phyloP scores from a whole-genome alignment of 2,113 vertebrate species.

The Orientallactaga bullata region DNA sequence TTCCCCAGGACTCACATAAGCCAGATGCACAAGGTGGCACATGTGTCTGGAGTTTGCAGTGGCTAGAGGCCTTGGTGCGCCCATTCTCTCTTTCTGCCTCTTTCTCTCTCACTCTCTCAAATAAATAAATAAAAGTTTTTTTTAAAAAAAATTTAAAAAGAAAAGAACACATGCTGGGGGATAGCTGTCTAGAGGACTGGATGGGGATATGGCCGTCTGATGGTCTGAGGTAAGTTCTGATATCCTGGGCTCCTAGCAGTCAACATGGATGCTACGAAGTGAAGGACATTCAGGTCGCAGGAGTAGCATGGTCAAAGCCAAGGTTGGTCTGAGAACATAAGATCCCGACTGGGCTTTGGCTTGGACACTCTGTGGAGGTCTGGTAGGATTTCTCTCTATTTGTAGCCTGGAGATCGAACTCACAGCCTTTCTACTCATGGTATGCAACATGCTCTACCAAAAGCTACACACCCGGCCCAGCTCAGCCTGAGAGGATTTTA shows the following conservation, averaged over 20 bases:
- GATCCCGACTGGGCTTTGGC: not conserved
- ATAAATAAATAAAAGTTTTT: too few species aligned
- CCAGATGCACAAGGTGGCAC: too few species aligned
- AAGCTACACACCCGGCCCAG: not conserved
- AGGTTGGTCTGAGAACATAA: not conserved
- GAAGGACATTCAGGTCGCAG: not conserved
- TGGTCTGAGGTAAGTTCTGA: not conserved
- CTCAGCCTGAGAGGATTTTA: not conserved
- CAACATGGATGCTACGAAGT: not conserved
- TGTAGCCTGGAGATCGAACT: not conserved
- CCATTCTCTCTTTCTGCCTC: too few species aligned
- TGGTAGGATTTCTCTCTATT: not conserved
- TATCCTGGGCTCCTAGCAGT: not conserved
- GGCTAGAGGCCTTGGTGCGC: too few species aligned
- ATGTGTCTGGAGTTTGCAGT: too few species aligned
- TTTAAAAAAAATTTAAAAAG: slow-evolving; percentile 18
- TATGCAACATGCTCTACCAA: too few species aligned
- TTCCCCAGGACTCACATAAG: too few species aligned
- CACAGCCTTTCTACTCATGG: not conserved
- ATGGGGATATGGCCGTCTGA: not conserved
- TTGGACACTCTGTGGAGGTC: not conserved
- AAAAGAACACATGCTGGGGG: not conserved
- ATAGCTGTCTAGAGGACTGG: not conserved
- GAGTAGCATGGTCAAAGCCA: not conserved
- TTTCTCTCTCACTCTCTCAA: too few species aligned